A percentile compares a stretch with the other conserved stretches of the same genome.
Conservation (phyloP, 2,888 invertebrate genomes). For the Dynastes hyllus region DNA sequence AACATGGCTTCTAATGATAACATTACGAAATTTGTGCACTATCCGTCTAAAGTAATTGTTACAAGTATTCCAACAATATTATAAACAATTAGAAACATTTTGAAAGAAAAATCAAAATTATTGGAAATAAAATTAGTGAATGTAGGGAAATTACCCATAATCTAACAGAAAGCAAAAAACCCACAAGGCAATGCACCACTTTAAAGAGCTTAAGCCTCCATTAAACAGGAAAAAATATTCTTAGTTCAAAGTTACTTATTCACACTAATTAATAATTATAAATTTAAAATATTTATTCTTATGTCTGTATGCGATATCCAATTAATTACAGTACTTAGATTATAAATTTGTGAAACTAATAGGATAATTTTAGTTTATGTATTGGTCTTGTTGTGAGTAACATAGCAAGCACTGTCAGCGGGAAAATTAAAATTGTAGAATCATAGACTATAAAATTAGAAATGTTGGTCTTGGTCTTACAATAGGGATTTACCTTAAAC, state of each 20-base stretch:
- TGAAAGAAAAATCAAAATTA: constrained; percentile 40
- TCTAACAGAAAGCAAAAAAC: constrained; percentile 54
- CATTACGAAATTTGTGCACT: not conserved
- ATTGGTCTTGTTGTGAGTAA: not conserved
- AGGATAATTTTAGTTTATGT: not conserved
- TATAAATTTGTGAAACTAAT: not conserved
- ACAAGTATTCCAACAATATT: not conserved
- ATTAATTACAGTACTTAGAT: too few relatives aligned
- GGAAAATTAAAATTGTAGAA: not conserved
- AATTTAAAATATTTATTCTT: too few relatives aligned
- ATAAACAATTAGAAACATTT: constrained; percentile 13
- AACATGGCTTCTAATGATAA: constrained; percentile 9
- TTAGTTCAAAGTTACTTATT: not conserved
- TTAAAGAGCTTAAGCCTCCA: not conserved
- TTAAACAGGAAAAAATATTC: not conserved
- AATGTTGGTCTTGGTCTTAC: too few relatives aligned
- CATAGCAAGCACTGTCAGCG: not conserved
- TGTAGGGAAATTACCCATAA: constrained; percentile 69
- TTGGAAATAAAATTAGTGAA: constrained; percentile 53
- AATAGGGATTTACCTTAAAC: too few relatives aligned
- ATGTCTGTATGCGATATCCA: too few relatives aligned
- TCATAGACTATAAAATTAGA: too few relatives aligned
- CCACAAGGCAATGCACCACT: constrained; percentile 48
- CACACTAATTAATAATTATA: too few relatives aligned
- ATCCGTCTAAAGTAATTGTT: not conserved